phyloP scores from a whole-genome alignment of 2,797 vertebrate genomes.

The Cottoperca gobio region DNA sequence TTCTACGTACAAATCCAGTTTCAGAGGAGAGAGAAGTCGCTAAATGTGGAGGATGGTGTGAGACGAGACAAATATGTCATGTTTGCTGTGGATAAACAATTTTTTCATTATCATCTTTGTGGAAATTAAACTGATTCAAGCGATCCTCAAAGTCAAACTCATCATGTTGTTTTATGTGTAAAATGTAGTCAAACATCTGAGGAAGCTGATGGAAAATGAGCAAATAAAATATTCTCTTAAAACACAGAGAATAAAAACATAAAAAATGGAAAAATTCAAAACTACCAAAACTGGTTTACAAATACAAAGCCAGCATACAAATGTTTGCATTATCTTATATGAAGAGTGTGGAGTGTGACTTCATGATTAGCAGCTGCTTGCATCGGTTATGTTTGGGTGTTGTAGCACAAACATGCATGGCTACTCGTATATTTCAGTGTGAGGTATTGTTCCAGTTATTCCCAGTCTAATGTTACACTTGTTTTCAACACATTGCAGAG shows the following conservation, averaged over 20 bases:
- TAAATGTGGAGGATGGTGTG: constrained; percentile 34
- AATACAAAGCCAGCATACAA: constrained; percentile 13
- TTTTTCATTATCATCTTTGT: constrained; percentile 15
- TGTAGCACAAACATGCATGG: constrained; percentile 26
- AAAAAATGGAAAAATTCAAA: too few relatives aligned
- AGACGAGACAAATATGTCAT: constrained; percentile 26
- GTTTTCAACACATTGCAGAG: constrained; percentile 42
- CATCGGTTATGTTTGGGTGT: constrained; percentile 29
- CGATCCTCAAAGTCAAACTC: constrained; percentile 40
- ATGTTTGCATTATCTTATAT: constrained; percentile 22
- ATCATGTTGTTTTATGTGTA: constrained; percentile 35
- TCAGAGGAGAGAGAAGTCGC: constrained; percentile 36
- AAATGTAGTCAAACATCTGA: constrained; percentile 24
- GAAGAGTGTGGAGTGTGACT: constrained; percentile 44
- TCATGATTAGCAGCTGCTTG: constrained; percentile 49
- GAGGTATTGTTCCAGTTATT: constrained; percentile 67
- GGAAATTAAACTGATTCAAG: constrained; percentile 13
- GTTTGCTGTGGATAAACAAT: not conserved
- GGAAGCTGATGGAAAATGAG: not conserved
- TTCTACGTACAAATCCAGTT: constrained; percentile 82
- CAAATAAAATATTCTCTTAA: constrained; percentile 21
- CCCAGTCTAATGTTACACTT: constrained; percentile 49
- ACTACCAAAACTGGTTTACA: constrained; percentile 21
- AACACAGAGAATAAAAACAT: constrained; percentile 23
- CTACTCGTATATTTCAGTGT: constrained; percentile 46